A percentile compares a stretch with the other conserved stretches of the same genome.
Evolutionary conservation across 2,888 invertebrate species (phyloP).

Genomic region (Pilophorus perplexus): DNA sequence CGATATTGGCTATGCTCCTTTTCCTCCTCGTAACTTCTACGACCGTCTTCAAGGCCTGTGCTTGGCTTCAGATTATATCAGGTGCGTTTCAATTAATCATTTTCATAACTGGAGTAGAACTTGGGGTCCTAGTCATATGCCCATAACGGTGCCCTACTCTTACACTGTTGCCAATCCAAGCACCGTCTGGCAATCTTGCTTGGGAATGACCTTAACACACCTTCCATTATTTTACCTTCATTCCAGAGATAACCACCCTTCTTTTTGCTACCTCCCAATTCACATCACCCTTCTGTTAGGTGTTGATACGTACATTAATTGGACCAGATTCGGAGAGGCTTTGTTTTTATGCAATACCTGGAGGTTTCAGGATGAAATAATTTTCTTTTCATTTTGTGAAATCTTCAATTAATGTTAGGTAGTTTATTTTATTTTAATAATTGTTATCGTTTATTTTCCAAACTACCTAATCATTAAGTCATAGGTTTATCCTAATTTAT

Average conservation of each 20-base stretch:
- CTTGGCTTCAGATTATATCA: slow-evolving; percentile 92
- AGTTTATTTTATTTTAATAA: too few species aligned
- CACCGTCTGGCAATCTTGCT: slow-evolving; percentile 29
- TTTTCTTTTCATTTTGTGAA: too few species aligned
- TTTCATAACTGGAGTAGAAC: too few species aligned
- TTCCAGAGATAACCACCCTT: neutral
- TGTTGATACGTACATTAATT: too few species aligned
- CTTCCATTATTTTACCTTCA: slow-evolving; percentile 20
- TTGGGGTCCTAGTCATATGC: too few species aligned
- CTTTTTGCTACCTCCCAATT: neutral
- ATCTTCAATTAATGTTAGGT: too few species aligned
- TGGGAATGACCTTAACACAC: slow-evolving; percentile 30
- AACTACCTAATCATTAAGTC: too few species aligned
- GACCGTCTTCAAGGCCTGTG: slow-evolving; percentile 88
- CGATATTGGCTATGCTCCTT: slow-evolving; percentile 83
- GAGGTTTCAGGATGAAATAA: too few species aligned
- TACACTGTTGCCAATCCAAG: slow-evolving; percentile 30
- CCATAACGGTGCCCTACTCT: slow-evolving; percentile 12
- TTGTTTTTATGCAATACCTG: neutral
- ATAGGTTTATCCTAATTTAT: too few species aligned
- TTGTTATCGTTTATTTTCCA: too few species aligned
- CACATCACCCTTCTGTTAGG: too few species aligned
- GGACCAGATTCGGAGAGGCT: neutral
- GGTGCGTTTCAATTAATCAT: slow-evolving; percentile 60
- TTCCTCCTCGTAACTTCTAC: slow-evolving; percentile 92